Conservation (phyloP, 1,140 invertebrate species). For the Drosophila pseudoananassae region DNA sequence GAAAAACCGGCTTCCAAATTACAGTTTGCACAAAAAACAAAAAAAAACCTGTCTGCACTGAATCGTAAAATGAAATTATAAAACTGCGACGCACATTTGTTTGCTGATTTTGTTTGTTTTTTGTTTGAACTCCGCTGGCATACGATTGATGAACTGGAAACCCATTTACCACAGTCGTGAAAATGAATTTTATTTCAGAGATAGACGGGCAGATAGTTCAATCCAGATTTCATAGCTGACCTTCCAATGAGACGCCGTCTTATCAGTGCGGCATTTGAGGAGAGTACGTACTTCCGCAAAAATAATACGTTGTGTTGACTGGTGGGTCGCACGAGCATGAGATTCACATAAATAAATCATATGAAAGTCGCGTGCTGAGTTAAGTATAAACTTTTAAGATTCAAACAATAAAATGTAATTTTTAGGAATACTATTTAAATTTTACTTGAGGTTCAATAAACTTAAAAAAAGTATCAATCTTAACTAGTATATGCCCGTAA, state of each 20-base stretch:
- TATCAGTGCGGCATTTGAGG: slow-evolving; percentile 23
- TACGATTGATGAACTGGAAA: slow-evolving; percentile 31
- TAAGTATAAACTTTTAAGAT: background rate
- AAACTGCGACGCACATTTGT: slow-evolving; percentile 63
- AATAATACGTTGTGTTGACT: slow-evolving; percentile 5
- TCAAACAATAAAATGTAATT: too few species aligned
- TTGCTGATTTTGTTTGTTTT: slow-evolving; percentile 28
- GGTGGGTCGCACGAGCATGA: slow-evolving; percentile 18
- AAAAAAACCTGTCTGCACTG: slow-evolving; percentile 40
- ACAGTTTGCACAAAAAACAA: slow-evolving; percentile 36
- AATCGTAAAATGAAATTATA: slow-evolving; percentile 25
- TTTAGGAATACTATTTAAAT: too few species aligned
- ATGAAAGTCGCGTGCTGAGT: slow-evolving; percentile 6
- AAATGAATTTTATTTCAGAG: slow-evolving; percentile 7
- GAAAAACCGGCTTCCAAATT: slow-evolving; percentile 56
- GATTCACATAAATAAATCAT: background rate
- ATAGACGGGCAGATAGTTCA: slow-evolving; percentile 14
- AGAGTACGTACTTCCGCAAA: slow-evolving; percentile 28
- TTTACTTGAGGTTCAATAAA: too few species aligned
- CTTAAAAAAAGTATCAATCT: too few species aligned
- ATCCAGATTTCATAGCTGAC: slow-evolving; percentile 39
- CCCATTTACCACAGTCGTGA: slow-evolving; percentile 30
- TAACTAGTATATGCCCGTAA: background rate
- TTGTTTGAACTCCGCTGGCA: slow-evolving; percentile 8
- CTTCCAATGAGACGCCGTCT: slow-evolving; percentile 27